phyloP scores from a whole-genome alignment of 2,113 vertebrate genomes.

The Cryptotis parvus region DNA sequence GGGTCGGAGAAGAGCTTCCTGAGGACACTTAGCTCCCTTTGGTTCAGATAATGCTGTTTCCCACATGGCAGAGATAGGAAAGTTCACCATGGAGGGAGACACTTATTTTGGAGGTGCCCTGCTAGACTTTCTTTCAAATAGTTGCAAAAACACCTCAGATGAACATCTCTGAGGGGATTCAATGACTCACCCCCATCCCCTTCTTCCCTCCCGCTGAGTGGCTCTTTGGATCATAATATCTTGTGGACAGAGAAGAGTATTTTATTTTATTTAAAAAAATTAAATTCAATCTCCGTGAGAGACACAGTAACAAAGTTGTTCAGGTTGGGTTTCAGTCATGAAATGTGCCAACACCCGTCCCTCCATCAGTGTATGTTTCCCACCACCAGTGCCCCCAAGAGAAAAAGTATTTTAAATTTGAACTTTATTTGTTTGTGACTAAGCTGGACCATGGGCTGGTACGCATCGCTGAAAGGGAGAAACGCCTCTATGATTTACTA shows the following conservation, averaged over 20 bases:
- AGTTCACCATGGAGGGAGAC: background rate
- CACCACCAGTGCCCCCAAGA: background rate
- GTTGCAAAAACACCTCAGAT: background rate
- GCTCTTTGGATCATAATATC: background rate
- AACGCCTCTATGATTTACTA: constrained; percentile 3
- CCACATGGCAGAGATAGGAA: background rate
- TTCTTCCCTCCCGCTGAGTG: background rate
- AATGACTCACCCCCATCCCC: background rate
- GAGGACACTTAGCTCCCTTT: background rate
- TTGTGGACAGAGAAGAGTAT: background rate
- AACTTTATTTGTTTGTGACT: background rate
- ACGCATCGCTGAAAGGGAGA: background rate
- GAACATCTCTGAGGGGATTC: background rate
- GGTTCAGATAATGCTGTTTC: background rate
- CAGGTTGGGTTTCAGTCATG: too few species aligned
- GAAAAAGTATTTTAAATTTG: constrained; percentile 21
- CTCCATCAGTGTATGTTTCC: too few species aligned
- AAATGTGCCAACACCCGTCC: too few species aligned
- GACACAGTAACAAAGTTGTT: too few species aligned
- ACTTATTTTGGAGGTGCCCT: background rate
- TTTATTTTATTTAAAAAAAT: too few species aligned
- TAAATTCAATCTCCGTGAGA: too few species aligned
- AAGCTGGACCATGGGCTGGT: background rate
- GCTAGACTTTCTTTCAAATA: background rate
- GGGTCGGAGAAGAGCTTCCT: too few species aligned